phyloP scores from a whole-genome alignment of 2,888 invertebrate genomes.

The Eilema caniola region DNA sequence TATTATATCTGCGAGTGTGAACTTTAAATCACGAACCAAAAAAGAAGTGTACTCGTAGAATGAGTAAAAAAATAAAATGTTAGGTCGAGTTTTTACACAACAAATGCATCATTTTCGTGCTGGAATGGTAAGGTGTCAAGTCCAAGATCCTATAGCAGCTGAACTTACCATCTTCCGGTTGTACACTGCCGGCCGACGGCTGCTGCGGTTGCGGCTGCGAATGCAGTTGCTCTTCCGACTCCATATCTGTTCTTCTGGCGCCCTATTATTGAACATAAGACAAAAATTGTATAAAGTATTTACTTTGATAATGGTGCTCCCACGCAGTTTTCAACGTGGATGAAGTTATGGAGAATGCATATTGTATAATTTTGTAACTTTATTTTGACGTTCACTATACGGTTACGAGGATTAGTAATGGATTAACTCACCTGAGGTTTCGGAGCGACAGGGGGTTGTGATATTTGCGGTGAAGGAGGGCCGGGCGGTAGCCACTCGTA shows the following conservation, averaged over 20 bases:
- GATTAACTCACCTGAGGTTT: constrained; percentile 77
- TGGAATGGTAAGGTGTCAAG: neutral
- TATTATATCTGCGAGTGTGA: no score
- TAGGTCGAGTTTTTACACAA: no score
- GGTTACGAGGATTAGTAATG: no score
- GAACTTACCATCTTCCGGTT: constrained; percentile 69
- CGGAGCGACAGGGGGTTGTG: constrained; percentile 86
- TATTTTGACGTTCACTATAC: no score
- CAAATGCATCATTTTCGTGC: neutral
- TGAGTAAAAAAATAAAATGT: no score
- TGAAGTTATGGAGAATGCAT: no score
- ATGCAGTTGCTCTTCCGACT: constrained; percentile 56
- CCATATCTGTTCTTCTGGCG: constrained; percentile 62
- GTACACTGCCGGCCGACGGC: constrained; percentile 55
- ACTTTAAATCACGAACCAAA: no score
- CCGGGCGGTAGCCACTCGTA: constrained; percentile 83
- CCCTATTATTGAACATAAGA: constrained; percentile 45
- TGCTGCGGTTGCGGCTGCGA: constrained; percentile 52
- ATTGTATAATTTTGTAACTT: no score
- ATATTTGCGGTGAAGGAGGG: constrained; percentile 83
- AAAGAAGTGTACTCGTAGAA: no score
- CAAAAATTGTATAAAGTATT: neutral
- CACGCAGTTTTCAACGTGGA: neutral
- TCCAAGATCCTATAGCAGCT: no score
- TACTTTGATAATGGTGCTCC: neutral